These are phyloP conservation scores for Endotricha flammealis DNA, from an alignment of 2,888 invertebrate genomes.

Conservation along the genomic window DNA sequence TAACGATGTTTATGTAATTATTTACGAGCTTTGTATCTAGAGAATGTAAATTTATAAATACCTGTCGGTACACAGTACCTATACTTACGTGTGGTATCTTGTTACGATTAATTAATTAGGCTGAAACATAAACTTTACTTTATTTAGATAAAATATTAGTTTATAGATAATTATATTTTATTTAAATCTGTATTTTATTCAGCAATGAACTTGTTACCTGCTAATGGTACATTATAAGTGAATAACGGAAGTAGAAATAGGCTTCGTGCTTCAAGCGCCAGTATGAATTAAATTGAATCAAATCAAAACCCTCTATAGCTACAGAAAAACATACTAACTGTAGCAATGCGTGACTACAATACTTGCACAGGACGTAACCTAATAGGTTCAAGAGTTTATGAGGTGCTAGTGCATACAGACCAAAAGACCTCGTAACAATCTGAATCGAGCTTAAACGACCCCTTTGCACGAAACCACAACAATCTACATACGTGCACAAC, in stretches of 20 bases:
- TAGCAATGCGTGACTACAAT: conserved; percentile 12
- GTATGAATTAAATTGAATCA: too few species aligned
- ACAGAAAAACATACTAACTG: conserved; percentile 4
- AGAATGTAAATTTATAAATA: conserved; percentile 28
- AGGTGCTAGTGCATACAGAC: conserved; percentile 35
- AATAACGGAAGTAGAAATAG: too few species aligned
- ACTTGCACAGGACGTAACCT: conserved; percentile 22
- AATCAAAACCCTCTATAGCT: neutral
- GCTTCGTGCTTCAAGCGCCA: too few species aligned
- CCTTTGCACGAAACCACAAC: conserved; percentile 28
- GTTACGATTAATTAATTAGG: conserved; percentile 19
- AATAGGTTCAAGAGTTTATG: conserved; percentile 36
- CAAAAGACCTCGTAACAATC: conserved; percentile 28
- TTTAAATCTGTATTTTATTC: too few species aligned
- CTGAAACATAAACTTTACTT: too few species aligned
- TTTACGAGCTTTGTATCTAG: conserved; percentile 46
- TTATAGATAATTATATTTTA: too few species aligned
- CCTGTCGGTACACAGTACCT: conserved; percentile 18
- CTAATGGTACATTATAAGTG: too few species aligned
- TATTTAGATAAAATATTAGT: too few species aligned
- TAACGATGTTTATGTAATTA: conserved; percentile 53
- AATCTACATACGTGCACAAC: conserved; percentile 16
- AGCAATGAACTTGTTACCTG: neutral
- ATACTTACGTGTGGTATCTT: conserved; percentile 20
- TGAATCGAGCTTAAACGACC: conserved; percentile 29